Percentiles rank a stretch among this genome's conserved stretches.
These are phyloP conservation scores for Triplophysa tibetana DNA, from an alignment of 2,113 vertebrate species.

Conservation along the genomic window DNA sequence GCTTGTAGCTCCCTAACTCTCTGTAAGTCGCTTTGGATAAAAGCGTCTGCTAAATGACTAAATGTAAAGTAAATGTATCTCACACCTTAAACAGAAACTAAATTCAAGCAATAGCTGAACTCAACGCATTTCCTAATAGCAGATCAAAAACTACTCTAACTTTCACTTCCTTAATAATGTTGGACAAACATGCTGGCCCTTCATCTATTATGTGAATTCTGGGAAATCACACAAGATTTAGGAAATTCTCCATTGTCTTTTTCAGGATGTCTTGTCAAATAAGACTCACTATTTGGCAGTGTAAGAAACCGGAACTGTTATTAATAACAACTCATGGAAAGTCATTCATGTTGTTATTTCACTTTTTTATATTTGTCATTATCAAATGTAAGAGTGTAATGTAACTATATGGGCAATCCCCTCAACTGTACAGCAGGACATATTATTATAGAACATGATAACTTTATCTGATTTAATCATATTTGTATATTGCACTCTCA, in stretches of 20 bases:
- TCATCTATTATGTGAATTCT: not conserved
- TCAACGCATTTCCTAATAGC: not conserved
- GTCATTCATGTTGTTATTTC: not conserved
- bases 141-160: not conserved
- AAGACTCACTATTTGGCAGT: not conserved
- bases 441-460: not conserved
- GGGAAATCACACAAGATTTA: not conserved
- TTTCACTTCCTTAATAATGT: not conserved
- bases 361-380: not conserved
- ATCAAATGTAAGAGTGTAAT: too few species aligned
- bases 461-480: too few species aligned
- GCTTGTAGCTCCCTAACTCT: too few species aligned
- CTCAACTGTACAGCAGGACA: too few species aligned
- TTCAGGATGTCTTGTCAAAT: constrained; percentile 4
- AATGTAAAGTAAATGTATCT: too few species aligned
- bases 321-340: not conserved
- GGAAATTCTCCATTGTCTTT: constrained; percentile 41
- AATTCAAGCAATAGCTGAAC: too few species aligned
- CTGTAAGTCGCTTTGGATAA: too few species aligned
- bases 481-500: too few species aligned
- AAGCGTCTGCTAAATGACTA: too few species aligned
- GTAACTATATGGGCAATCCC: not conserved
- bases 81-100: too few species aligned
- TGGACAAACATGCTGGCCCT: not conserved
- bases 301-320: not conserved